Evolutionary conservation across 2,113 vertebrate genomes (phyloP).

Genomic region (Rhabdomys dilectus): DNA sequence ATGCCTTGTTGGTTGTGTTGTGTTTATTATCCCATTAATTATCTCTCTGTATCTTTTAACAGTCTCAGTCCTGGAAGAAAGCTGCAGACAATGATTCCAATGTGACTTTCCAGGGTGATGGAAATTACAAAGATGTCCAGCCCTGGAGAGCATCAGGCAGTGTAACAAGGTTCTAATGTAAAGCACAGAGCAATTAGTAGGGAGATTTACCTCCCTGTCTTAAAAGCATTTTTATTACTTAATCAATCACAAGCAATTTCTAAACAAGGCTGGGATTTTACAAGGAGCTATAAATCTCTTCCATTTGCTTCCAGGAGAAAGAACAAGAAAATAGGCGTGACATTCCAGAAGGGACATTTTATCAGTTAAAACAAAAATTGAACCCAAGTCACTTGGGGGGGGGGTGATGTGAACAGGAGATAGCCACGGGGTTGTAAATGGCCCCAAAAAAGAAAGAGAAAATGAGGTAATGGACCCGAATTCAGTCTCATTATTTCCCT

Average conservation of each 20-base stretch:
- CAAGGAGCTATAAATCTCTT: conserved; percentile 83
- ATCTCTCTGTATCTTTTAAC: conserved; percentile 64
- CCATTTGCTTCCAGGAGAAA: conserved; percentile 77
- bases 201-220: conserved; percentile 88
- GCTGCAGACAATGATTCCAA: conserved; percentile 64
- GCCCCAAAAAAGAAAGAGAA: neutral
- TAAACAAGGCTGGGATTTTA: conserved; percentile 88
- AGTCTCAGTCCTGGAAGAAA: conserved; percentile 60
- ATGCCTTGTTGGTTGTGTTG: neutral
- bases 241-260: conserved; percentile 90
- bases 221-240: conserved; percentile 92
- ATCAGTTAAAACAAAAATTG: conserved; percentile 78
- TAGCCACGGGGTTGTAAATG: neutral
- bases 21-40: conserved; percentile 80
- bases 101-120: conserved; percentile 78
- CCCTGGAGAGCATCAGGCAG: conserved; percentile 45
- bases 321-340: conserved; percentile 77
- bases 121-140: conserved; percentile 73
- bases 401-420: neutral
- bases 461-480: neutral
- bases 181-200: conserved; percentile 87
- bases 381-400: neutral
- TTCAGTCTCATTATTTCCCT: neutral
- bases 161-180: conserved; percentile 86
- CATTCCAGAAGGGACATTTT: conserved; percentile 79